Conservation (phyloP, 1,140 invertebrate genomes). For the Sogatella furcifera region DNA sequence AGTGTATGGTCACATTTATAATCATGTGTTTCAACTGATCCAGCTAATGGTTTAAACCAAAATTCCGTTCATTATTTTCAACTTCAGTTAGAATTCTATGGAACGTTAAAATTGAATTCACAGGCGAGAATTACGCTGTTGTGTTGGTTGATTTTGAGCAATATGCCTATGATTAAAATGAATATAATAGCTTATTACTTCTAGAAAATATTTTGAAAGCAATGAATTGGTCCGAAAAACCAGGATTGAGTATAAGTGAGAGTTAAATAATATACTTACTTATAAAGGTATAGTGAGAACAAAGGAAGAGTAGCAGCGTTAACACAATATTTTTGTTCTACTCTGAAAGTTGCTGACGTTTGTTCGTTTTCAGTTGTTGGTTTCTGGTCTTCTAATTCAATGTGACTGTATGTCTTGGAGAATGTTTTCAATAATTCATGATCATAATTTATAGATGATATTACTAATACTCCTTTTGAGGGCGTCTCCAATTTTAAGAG, state of each 20-base stretch:
- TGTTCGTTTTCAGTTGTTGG: conserved; percentile 25
- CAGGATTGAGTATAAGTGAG: not conserved
- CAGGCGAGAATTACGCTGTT: no score
- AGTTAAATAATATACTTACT: conserved; percentile 33
- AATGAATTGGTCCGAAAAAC: no score
- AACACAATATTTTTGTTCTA: conserved; percentile 58
- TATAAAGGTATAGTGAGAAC: conserved; percentile 43
- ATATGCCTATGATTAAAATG: no score
- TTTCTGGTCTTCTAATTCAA: conserved; percentile 28
- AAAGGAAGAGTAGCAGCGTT: conserved; percentile 53
- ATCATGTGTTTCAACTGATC: no score
- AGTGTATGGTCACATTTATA: no score
- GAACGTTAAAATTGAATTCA: no score
- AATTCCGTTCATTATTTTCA: no score
- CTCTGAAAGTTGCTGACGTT: conserved; percentile 34
- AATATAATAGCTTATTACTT: no score
- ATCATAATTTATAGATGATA: conserved; percentile 42
- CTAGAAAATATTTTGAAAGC: no score
- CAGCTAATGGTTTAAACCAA: no score
- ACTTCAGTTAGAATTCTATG: no score
- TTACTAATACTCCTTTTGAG: conserved; percentile 52
- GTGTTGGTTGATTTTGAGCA: no score
- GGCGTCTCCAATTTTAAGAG: conserved; percentile 41
- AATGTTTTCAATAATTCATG: conserved; percentile 41
- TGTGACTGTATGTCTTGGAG: conserved; percentile 30